Conservation (phyloP, 2,888 invertebrate genomes). For the Habroteleia sp. region DNA sequence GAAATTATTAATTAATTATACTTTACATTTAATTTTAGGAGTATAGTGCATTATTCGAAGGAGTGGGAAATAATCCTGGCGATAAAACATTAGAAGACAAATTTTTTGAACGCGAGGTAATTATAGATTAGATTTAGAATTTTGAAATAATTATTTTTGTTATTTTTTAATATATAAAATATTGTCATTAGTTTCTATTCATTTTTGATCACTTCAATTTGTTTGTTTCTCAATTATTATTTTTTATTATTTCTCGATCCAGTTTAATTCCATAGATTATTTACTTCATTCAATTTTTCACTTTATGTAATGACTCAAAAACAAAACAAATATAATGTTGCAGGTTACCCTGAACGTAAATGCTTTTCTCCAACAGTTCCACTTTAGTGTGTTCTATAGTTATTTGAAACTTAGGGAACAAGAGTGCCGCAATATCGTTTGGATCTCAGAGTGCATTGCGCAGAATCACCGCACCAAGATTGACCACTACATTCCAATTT, state of each 20-base stretch:
- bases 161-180: too few relatives aligned
- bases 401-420: constrained; percentile 99
- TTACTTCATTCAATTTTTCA: not conserved
- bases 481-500: constrained; percentile 99
- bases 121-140: too few relatives aligned
- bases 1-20: too few relatives aligned
- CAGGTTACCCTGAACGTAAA: constrained; percentile 96
- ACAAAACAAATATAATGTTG: constrained; percentile 64
- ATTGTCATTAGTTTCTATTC: constrained; percentile 1
- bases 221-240: too few relatives aligned
- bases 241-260: too few relatives aligned
- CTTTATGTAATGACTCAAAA: not conserved
- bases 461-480: constrained; percentile 99
- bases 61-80: too few relatives aligned
- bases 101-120: constrained; percentile 99
- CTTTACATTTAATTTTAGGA: too few relatives aligned
- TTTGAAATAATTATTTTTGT: too few relatives aligned
- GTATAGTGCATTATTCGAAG: constrained; percentile 98
- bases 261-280: too few relatives aligned
- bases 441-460: constrained; percentile 99
- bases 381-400: constrained; percentile 99
- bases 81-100: constrained; percentile 99
- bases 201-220: too few relatives aligned
- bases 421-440: constrained; percentile 99
- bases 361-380: constrained; percentile 99